Evolutionary conservation across 2,888 invertebrate species (phyloP).

Genomic region (Cheilosia impressa): DNA sequence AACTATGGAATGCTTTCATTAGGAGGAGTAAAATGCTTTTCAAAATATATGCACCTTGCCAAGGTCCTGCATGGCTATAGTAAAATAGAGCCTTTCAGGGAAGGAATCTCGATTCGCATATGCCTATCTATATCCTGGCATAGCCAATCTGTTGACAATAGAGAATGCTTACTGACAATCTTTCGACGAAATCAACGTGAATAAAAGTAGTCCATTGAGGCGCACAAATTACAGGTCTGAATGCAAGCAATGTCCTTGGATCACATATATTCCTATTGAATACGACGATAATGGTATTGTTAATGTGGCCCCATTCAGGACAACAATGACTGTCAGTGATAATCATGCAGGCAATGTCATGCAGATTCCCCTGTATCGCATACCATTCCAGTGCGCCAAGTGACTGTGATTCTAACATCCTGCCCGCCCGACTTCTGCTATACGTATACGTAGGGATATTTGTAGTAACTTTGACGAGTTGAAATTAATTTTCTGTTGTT

Average conservation of each 20-base stretch:
- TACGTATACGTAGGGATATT: neutral
- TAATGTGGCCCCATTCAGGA: conserved; percentile 18
- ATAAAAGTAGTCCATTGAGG: conserved; percentile 8
- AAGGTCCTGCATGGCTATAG: neutral
- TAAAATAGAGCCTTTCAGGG: neutral
- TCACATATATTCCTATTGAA: neutral
- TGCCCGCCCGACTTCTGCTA: neutral
- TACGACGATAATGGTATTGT: conserved; percentile 2
- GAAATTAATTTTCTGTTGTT: neutral
- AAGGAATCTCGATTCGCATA: neutral
- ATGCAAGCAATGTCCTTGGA: conserved; percentile 1
- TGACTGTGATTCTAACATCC: neutral
- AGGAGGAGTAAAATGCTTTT: conserved; percentile 7
- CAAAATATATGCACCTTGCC: conserved; percentile 5
- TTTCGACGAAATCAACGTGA: conserved; percentile 5
- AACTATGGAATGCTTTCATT: conserved; percentile 6
- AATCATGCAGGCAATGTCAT: conserved; percentile 12
- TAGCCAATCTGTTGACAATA: neutral
- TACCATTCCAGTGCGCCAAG: conserved; percentile 4
- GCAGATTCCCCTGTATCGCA: neutral
- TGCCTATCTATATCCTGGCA: neutral
- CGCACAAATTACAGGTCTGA: conserved; percentile 16
- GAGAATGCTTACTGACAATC: neutral
- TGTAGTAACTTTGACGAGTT: neutral
- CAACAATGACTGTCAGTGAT: conserved; percentile 30